Base-by-base conservation (phyloP, 2,888 invertebrate genomes). In the Brassicogethes aeneus region DNA sequence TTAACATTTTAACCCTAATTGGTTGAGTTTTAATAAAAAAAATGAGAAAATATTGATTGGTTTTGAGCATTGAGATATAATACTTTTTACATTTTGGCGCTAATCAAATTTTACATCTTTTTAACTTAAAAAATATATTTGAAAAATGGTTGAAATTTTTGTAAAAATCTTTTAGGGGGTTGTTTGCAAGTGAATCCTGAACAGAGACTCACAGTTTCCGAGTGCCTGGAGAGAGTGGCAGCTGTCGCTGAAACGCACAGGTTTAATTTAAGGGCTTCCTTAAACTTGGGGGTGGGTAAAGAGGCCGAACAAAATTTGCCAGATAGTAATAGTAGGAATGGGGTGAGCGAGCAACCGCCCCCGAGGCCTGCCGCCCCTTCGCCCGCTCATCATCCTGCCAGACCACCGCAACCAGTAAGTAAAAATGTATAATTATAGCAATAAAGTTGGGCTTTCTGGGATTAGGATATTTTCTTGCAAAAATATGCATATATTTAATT, bases 211-310 rank as follows among this genome's bases (percentile, higher is more conserved):
- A 77, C 79, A 39, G 82, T 95, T 41, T 77, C 81, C 46, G 82
- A 80, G 55, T 71, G 96, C 40, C 70, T 94, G 55, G 92, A 94
- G 62, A 76, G 88, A 51, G 68, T 96, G 49, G 90, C 88, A 41
- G 88, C 92, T 41, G 83, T 96, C 53, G 88, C 91, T 1, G 89
- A 92, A 68, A 84, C 87, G 40, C 80, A 84, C 65, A 80, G 80
- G 51, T 82, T 90, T 70, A 83, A 86, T 68, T 75, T 91, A 43
- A 85, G 85, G 66, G 84, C 83, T 59, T 80, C 90, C 51, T 72
- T 91, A 54, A 41, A 50, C n/a, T 45, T 56, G 16, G 7, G 42
- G 43, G 16, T 39, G 5, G 7, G 45, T 62, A 78, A 79, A 49
- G 45, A 50, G 33, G 47, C 56, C 37, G 60, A 57, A 10, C 38